Evolutionary conservation across 2,888 invertebrate genomes (phyloP).

Genomic region (Sarcophaga caerulescens): DNA sequence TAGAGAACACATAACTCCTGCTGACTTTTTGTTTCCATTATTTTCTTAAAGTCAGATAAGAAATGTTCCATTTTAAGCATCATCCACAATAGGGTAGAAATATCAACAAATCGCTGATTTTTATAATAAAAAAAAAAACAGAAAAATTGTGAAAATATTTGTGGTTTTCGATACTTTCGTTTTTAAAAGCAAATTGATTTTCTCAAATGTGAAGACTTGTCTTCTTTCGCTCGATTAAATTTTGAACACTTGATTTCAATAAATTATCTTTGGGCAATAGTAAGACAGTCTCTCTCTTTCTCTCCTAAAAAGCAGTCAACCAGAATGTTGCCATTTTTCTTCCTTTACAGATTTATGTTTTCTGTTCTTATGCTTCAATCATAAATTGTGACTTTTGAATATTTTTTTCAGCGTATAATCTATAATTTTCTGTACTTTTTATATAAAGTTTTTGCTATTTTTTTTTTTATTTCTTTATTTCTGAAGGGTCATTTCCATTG

Average conservation of each 20-base stretch:
- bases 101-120: background rate
- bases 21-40: constrained; percentile 47
- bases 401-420: background rate
- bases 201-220: constrained; percentile 3
- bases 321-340: constrained; percentile 28
- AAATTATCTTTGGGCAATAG: constrained; percentile 43
- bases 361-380: constrained; percentile 55
- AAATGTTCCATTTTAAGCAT: background rate
- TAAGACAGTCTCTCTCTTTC: constrained; percentile 24
- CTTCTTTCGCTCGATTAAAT: constrained; percentile 54
- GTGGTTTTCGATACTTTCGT: constrained; percentile 54
- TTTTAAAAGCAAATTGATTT: background rate
- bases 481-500: constrained; percentile 61
- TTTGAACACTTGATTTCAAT: constrained; percentile 62
- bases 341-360: constrained; percentile 4
- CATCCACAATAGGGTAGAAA: constrained; percentile 11
- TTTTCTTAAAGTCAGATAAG: background rate
- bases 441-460: constrained; percentile 3
- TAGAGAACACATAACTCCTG: constrained; percentile 53
- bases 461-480: background rate
- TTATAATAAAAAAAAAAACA: constrained; percentile 11
- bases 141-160: background rate
- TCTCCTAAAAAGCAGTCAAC: constrained; percentile 30
- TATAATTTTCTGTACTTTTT: constrained; percentile 54
- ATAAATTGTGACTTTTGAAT: constrained; percentile 53